Evolutionary conservation across 2,888 invertebrate genomes (phyloP).

Genomic region (Drosophila melanosoma): DNA sequence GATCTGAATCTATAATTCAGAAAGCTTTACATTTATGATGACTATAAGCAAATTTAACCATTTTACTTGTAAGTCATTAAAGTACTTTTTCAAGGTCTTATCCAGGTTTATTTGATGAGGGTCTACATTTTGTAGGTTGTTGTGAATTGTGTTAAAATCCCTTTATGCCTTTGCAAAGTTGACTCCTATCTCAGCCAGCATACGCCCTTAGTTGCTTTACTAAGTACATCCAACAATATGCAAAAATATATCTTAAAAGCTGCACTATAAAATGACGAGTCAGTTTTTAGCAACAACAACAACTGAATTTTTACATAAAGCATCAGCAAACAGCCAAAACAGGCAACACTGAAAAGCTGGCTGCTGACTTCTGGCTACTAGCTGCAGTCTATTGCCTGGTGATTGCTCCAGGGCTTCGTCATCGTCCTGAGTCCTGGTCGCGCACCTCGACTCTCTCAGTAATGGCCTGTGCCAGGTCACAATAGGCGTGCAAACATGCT

Average conservation of each 20-base stretch:
- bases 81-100: not conserved
- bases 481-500: slow-evolving; percentile 70
- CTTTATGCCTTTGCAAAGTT: not conserved
- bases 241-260: slow-evolving; percentile 19
- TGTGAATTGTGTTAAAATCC: not conserved
- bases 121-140: not conserved
- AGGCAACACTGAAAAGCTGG: slow-evolving; percentile 57
- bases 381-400: slow-evolving; percentile 11
- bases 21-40: not conserved
- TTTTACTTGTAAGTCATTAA: not conserved
- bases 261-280: slow-evolving; percentile 64
- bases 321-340: slow-evolving; percentile 52
- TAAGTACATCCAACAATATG: slow-evolving; percentile 50
- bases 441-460: slow-evolving; percentile 33
- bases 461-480: slow-evolving; percentile 55
- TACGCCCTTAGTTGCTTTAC: not conserved
- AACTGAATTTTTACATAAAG: slow-evolving; percentile 74
- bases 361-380: slow-evolving; percentile 13
- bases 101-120: not conserved
- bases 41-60: not conserved
- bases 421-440: slow-evolving; percentile 25
- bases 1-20: not conserved
- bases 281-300: slow-evolving; percentile 38
- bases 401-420: slow-evolving; percentile 33
- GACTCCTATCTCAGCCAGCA: not conserved